Conservation (phyloP, 2,888 invertebrate species). For the Agrochola lota region DNA sequence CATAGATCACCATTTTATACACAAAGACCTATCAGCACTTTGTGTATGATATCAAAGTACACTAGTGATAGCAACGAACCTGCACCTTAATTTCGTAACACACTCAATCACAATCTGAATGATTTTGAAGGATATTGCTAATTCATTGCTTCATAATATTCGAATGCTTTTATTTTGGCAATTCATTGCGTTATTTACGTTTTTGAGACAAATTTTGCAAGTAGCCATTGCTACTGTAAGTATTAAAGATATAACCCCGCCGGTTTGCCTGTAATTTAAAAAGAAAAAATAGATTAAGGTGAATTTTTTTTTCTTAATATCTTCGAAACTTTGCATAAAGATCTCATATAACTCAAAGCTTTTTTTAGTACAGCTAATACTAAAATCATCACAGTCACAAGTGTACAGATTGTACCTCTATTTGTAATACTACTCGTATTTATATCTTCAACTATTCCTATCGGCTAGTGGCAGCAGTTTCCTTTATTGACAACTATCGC, state of each 20-base stretch:
- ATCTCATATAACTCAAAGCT: not conserved
- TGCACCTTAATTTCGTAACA: too few relatives aligned
- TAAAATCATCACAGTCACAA: not conserved
- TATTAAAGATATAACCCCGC: too few relatives aligned
- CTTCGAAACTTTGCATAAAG: not conserved
- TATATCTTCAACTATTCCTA: slow-evolving; percentile 19
- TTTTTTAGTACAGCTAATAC: not conserved
- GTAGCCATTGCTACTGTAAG: too few relatives aligned
- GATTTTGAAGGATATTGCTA: too few relatives aligned
- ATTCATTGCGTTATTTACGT: too few relatives aligned
- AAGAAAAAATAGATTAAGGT: accelerated
- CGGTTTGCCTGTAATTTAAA: too few relatives aligned
- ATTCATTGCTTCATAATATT: too few relatives aligned
- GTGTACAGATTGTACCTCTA: not conserved
- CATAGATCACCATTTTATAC: not conserved
- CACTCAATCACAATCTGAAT: too few relatives aligned
- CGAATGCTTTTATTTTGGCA: too few relatives aligned
- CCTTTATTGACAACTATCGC: slow-evolving; percentile 45
- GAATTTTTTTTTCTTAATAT: not conserved
- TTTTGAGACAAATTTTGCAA: too few relatives aligned
- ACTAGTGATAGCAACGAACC: not conserved
- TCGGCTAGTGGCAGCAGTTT: slow-evolving; percentile 32
- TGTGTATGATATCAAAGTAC: not conserved
- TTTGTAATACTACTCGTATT: not conserved
- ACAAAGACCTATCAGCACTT: too few relatives aligned